phyloP scores from a whole-genome alignment of 2,888 invertebrate genomes.

The Xestia xanthographa region DNA sequence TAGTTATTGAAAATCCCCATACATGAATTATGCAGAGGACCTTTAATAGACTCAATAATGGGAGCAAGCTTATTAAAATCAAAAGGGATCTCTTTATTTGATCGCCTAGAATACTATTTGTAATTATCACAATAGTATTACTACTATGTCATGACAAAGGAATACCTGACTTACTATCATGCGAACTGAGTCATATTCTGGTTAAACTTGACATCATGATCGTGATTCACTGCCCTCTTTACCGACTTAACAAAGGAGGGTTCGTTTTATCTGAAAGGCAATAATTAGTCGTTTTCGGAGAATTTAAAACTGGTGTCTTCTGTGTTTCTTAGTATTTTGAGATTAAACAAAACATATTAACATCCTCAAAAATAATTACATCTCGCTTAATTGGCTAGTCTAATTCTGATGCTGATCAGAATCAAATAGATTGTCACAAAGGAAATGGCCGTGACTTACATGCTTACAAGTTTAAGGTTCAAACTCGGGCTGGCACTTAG shows the following conservation, averaged over 20 bases:
- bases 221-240: constrained; percentile 36
- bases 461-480: no score
- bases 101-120: no score
- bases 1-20: no score
- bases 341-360: background rate
- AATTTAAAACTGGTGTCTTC: constrained; percentile 8
- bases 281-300: constrained; percentile 28
- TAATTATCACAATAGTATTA: constrained; percentile 8
- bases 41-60: no score
- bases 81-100: no score
- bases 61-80: no score
- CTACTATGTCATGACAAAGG: constrained; percentile 33
- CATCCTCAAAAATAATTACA: background rate
- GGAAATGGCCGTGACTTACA: background rate
- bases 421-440: background rate
- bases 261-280: background rate
- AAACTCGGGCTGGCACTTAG: no score
- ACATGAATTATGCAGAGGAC: no score
- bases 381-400: background rate
- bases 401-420: background rate
- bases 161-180: constrained; percentile 18
- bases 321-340: constrained; percentile 2
- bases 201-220: constrained; percentile 45
- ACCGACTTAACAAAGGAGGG: constrained; percentile 38
- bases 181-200: constrained; percentile 45